Percentiles rank a stretch among this genome's conserved stretches.
These are phyloP conservation scores for Rhinopomastus cyanomelas DNA, from an alignment of 2,113 vertebrate species.

Conservation along the genomic window DNA sequence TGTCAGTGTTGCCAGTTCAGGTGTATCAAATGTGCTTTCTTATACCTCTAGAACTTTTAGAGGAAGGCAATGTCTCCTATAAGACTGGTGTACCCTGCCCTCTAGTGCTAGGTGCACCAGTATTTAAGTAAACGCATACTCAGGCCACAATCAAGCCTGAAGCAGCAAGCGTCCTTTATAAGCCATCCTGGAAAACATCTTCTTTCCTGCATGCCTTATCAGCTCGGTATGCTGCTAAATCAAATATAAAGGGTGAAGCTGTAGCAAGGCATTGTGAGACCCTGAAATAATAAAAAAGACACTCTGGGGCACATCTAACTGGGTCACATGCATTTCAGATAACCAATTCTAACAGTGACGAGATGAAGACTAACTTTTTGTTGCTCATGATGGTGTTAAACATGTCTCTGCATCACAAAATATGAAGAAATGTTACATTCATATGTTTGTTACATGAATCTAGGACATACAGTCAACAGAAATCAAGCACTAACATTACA, in stretches of 20 bases:
- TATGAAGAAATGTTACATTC: neutral
- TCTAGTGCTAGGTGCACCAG: constrained; percentile 33
- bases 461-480: neutral
- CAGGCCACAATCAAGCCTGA: neutral
- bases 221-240: neutral
- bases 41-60: neutral
- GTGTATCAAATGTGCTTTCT: neutral
- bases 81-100: constrained; percentile 16
- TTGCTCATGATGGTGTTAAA: neutral
- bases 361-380: neutral
- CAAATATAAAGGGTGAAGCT: neutral
- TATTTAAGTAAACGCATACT: neutral
- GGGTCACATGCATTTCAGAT: neutral
- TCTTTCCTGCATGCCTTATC: neutral
- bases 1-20: constrained; percentile 31
- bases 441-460: too few species aligned
- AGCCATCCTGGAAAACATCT: neutral
- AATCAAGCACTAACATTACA: neutral
- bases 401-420: neutral
- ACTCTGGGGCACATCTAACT: neutral
- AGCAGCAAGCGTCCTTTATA: neutral
- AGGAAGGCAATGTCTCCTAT: neutral
- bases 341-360: neutral
- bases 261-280: neutral
- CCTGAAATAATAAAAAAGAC: neutral